Evolutionary conservation across 2,888 invertebrate genomes (phyloP).

Genomic region (Sinotaia quadrata): DNA sequence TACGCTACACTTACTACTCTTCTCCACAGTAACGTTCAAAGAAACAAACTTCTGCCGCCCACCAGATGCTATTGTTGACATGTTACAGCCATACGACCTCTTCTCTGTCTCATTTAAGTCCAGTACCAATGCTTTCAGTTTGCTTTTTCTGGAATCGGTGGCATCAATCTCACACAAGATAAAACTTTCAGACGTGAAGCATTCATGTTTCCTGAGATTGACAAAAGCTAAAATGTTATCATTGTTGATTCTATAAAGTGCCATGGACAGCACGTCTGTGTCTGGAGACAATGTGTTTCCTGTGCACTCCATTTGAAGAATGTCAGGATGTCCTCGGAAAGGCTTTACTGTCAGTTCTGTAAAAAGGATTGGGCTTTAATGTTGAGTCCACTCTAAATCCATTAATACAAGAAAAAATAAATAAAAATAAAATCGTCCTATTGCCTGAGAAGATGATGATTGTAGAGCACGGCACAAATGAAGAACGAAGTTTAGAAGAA

Average conservation of each 20-base stretch:
- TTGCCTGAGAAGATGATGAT: too few species aligned
- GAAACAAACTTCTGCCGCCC: conserved; percentile 9
- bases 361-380: too few species aligned
- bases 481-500: too few species aligned
- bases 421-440: too few species aligned
- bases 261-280: conserved; percentile 14
- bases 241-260: not conserved
- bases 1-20: too few species aligned
- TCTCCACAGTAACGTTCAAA: conserved; percentile 10
- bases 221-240: conserved; percentile 14
- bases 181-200: conserved; percentile 11
- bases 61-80: not conserved
- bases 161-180: not conserved
- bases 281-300: conserved; percentile 10
- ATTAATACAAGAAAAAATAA: too few species aligned
- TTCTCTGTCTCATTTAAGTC: not conserved
- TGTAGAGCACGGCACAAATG: too few species aligned
- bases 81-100: conserved; percentile 16
- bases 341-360: too few species aligned
- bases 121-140: not conserved
- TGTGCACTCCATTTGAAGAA: conserved; percentile 15
- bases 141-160: not conserved
- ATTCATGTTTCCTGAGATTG: conserved; percentile 11
- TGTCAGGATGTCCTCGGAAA: too few species aligned
- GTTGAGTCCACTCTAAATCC: too few species aligned